Percentiles rank a stretch among this genome's conserved stretches.
Evolutionary conservation across 2,888 invertebrate species (phyloP).

Genomic region (Lepidochrysops patricia): DNA sequence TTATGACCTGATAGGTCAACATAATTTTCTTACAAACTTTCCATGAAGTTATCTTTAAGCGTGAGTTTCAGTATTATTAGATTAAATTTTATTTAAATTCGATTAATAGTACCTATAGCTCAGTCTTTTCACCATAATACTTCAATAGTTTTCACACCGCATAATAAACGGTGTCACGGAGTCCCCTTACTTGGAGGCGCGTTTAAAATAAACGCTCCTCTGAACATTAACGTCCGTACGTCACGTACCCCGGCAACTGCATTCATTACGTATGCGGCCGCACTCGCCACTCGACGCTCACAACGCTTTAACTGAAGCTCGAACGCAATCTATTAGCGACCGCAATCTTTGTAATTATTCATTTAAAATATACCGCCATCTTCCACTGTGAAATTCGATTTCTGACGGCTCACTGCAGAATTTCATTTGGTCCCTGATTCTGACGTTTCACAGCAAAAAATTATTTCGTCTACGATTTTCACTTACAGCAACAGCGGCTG

Average conservation of each 20-base stretch:
- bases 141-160: background rate
- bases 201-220: constrained; percentile 8
- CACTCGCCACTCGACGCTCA: background rate
- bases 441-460: background rate
- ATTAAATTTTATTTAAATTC: too few species aligned
- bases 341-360: constrained; percentile 1
- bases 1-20: background rate
- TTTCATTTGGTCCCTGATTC: background rate
- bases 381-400: background rate
- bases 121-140: too few species aligned
- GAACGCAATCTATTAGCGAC: background rate
- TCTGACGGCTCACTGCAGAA: background rate
- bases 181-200: background rate
- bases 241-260: background rate
- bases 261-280: constrained; percentile 7
- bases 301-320: constrained; percentile 4
- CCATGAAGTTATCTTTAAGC: too few species aligned
- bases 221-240: background rate
- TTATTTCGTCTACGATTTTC: too few species aligned
- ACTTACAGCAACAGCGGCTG: background rate
- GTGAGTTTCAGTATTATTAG: too few species aligned
- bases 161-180: background rate
- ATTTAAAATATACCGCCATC: background rate
- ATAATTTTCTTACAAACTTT: too few species aligned
- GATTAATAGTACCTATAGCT: too few species aligned